phyloP scores from a whole-genome alignment of 2,113 vertebrate genomes.

The Mesocricetus auratus region DNA sequence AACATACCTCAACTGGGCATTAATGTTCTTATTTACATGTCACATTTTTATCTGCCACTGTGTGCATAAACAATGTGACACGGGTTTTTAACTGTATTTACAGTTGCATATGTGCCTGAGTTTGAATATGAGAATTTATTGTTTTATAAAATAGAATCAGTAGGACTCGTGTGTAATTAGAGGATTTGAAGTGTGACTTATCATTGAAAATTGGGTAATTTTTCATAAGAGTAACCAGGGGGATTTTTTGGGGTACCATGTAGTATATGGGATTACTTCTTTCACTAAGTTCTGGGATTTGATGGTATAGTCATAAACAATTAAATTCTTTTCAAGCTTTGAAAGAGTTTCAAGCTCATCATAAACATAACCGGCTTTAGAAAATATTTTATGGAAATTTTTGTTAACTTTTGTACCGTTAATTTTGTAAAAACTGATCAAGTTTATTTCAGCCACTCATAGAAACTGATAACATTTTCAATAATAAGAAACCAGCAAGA shows the following conservation, averaged over 20 bases:
- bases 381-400: constrained; percentile 37
- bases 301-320: not conserved
- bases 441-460: not conserved
- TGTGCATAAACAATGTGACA: not conserved
- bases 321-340: constrained; percentile 38
- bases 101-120: not conserved
- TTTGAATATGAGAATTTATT: constrained; percentile 32
- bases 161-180: not conserved
- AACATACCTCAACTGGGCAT: not conserved
- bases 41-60: not conserved
- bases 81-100: not conserved
- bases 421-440: constrained; percentile 20
- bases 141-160: constrained; percentile 33
- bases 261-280: not conserved
- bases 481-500: not conserved
- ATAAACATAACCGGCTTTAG: constrained; percentile 40
- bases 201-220: not conserved
- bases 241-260: not conserved
- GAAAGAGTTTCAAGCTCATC: constrained; percentile 20
- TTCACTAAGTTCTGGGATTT: constrained; percentile 16
- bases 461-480: constrained; percentile 1
- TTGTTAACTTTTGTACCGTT: not conserved
- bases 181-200: constrained; percentile 19
- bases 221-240: constrained; percentile 37
- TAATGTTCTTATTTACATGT: constrained; percentile 8